Evolutionary conservation across 2,797 vertebrate species (phyloP).

Genomic region (Chaenodraco wilsoni): DNA sequence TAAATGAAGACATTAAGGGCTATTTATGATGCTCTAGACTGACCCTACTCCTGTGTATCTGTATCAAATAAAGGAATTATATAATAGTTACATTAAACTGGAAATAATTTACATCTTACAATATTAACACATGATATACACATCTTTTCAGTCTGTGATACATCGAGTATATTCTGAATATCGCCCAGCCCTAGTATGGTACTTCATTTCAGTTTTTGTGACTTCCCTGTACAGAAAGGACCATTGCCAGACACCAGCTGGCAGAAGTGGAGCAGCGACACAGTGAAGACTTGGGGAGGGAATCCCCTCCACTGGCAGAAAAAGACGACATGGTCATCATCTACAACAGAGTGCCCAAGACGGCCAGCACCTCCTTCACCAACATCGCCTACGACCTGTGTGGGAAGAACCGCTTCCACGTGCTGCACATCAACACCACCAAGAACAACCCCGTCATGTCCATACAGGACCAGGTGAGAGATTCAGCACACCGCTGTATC

Average conservation of each 20-base stretch:
- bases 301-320: conserved; percentile 62
- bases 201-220: no score
- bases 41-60: no score
- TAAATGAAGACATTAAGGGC: no score
- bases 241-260: conserved; percentile 92
- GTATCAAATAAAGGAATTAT: no score
- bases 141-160: no score
- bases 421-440: conserved; percentile 97
- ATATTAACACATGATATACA: no score
- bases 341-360: conserved; percentile 98
- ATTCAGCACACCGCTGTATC: background rate
- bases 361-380: conserved; percentile 97
- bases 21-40: no score
- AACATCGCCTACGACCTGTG: conserved; percentile 98
- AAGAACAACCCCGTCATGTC: conserved; percentile 99
- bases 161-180: no score
- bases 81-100: no score
- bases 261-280: conserved; percentile 92
- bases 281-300: conserved; percentile 82
- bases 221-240: conserved; percentile 40
- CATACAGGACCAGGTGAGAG: conserved; percentile 93
- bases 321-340: conserved; percentile 91
- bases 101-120: no score
- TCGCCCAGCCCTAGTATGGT: no score
- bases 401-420: conserved; percentile 93